Evolutionary conservation across 2,797 vertebrate genomes (phyloP).

Genomic region (Microctenopoma lineatum): DNA sequence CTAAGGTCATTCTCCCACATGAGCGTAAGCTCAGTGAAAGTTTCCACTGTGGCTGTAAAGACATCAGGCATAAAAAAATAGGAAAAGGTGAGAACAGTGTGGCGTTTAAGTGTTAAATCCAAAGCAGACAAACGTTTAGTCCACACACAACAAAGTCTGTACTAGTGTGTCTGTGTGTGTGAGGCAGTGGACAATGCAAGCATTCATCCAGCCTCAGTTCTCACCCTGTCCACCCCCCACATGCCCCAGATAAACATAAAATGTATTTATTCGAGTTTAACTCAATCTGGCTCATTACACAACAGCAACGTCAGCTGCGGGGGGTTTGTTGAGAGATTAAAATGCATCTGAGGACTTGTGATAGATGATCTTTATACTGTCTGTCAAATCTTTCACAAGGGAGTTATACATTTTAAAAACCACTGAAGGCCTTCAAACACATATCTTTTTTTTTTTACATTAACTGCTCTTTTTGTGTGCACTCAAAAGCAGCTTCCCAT

Average conservation of each 20-base stretch:
- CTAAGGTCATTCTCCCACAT: slow-evolving; percentile 54
- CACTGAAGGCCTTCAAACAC: neutral
- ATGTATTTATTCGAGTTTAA: slow-evolving; percentile 66
- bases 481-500: slow-evolving; percentile 3
- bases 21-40: slow-evolving; percentile 35
- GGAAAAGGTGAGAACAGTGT: slow-evolving; percentile 21
- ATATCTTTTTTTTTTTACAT: slow-evolving; percentile 10
- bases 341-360: slow-evolving; percentile 4
- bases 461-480: neutral
- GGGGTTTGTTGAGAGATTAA: slow-evolving; percentile 9
- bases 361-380: neutral
- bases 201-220: slow-evolving; percentile 68
- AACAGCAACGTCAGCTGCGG: slow-evolving; percentile 20
- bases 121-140: slow-evolving; percentile 62
- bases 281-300: slow-evolving; percentile 49
- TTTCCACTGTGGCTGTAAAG: slow-evolving; percentile 42
- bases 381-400: neutral
- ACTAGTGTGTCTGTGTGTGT: slow-evolving; percentile 22
- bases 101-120: slow-evolving; percentile 62
- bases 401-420: slow-evolving; percentile 9
- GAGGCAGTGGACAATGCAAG: slow-evolving; percentile 62
- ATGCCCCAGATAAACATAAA: slow-evolving; percentile 55
- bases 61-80: slow-evolving; percentile 24
- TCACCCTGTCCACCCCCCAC: slow-evolving; percentile 25
- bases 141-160: slow-evolving; percentile 51